Evolutionary conservation across 1,140 invertebrate species (phyloP), one percentile per base, ranked within the genome.

Genomic region (Drosophila navojoa): DNA sequence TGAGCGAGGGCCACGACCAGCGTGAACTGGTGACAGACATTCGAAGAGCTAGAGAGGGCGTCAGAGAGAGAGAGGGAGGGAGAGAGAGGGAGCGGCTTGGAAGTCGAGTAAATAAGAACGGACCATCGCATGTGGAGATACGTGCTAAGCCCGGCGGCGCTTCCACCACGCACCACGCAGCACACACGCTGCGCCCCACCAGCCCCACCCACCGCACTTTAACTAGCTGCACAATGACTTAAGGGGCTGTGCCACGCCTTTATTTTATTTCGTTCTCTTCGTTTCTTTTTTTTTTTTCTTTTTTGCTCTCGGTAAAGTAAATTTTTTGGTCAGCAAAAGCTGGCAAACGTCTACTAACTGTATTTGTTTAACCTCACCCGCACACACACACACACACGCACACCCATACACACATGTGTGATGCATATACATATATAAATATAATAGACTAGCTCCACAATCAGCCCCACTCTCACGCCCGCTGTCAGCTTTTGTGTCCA

Each of bases 241-340:
- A 19, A 38, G 47, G 47, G 47, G 47, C 47, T 1, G 47, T 11
- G 22, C 47, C 47, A 49, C 47, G 47, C 22, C 22, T 49, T 25
- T 6, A 49, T 25, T 49, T 49, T 49, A 49, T 49, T 49, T 49
- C 9, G 35, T 35, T 35, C 13, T 9, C 7, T 32, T 19, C 13
- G 3, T 10, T 15, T 15, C 6, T 32, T 53, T 11, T 1, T 38
- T 57, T 52, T n/a, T n/a, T 10, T 15, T 15, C 6, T 32, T 53
- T 11, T 1, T 38, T 57, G 47, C 47, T 22, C 10, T 3, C 38
- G 58, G 55, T 27, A 52, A 15, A 42, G 38, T 25, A 42, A 15
- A 58, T 16, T 22, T 59, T 59, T 68, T 80, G 77, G 84, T 89
- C 84, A 89, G 84, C 84, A 89, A 89, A 89, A 89, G 68, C 81